These are phyloP conservation scores for Myrmecobius fasciatus DNA, from an alignment of 2,113 vertebrate species.

Conservation along the genomic window DNA sequence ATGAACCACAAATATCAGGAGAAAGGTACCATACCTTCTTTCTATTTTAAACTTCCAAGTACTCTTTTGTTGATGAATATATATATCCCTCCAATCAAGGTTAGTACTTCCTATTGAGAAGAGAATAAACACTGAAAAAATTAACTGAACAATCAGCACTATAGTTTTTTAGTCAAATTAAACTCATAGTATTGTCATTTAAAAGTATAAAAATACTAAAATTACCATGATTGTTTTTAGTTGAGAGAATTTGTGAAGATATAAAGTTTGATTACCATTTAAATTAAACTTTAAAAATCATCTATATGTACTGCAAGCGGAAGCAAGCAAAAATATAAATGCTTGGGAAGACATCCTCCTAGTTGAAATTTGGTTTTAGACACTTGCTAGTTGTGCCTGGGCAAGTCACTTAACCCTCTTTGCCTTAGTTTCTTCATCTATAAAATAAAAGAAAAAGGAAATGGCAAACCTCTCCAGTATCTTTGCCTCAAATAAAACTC, in stretches of 20 bases:
- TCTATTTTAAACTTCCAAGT: conserved; percentile 29
- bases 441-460: not conserved
- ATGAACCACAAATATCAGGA: conserved; percentile 19
- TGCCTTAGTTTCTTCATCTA: not conserved
- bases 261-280: conserved; percentile 46
- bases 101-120: conserved; percentile 25
- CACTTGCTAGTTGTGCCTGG: not conserved
- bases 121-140: not conserved
- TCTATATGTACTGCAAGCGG: not conserved
- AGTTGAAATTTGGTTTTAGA: not conserved
- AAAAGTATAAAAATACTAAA: conserved; percentile 34
- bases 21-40: not conserved
- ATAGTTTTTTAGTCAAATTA: not conserved
- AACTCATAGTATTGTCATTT: conserved; percentile 21
- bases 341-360: not conserved
- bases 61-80: conserved; percentile 28
- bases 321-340: not conserved
- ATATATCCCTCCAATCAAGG: conserved; percentile 35
- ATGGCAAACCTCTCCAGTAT: not conserved
- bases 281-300: conserved; percentile 54
- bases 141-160: not conserved
- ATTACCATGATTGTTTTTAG: not conserved
- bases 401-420: not conserved
- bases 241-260: conserved; percentile 54
- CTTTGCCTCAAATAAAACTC: not conserved